Percentiles rank a stretch among this genome's conserved stretches.
phyloP scores from a whole-genome alignment of 1,140 invertebrate genomes.

The Eupeodes corollae region DNA sequence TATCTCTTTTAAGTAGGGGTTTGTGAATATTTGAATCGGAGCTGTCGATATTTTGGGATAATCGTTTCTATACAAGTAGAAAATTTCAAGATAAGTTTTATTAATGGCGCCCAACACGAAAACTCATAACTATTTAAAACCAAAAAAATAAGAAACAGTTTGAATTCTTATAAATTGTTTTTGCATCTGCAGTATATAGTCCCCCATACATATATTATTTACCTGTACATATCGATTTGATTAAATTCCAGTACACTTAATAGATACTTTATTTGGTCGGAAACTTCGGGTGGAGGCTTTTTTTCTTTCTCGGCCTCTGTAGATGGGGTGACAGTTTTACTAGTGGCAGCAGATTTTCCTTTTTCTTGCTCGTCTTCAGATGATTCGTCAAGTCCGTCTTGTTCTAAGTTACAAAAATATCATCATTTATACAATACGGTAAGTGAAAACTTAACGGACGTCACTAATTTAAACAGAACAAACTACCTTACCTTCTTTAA shows the following conservation, averaged over 20 bases:
- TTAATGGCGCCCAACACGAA: too few species aligned
- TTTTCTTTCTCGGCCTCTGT: conserved; percentile 1
- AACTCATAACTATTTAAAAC: too few species aligned
- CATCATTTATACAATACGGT: not conserved
- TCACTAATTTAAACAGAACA: conserved; percentile 1
- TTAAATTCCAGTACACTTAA: conserved; percentile 32
- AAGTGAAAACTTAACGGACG: not conserved
- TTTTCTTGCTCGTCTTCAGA: conserved; percentile 20
- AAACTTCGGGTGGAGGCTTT: conserved; percentile 18
- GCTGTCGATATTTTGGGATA: conserved; percentile 22
- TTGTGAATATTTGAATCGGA: conserved; percentile 21
- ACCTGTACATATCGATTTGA: conserved; percentile 35
- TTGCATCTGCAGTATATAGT: too few species aligned
- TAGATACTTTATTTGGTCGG: conserved; percentile 22
- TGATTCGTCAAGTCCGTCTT: conserved; percentile 22
- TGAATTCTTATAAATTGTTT: too few species aligned
- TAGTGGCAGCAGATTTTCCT: conserved; percentile 1
- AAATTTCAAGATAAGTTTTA: not conserved
- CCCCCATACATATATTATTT: not conserved
- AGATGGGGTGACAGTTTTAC: conserved; percentile 1
- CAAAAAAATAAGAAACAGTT: too few species aligned
- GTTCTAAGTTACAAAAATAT: conserved; percentile 14
- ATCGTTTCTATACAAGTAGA: conserved; percentile 19
- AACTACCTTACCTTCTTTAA: conserved; percentile 26
- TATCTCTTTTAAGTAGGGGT: conserved; percentile 27